Evolutionary conservation across 2,888 invertebrate genomes (phyloP).

Genomic region (Therioaphis trifolii): DNA sequence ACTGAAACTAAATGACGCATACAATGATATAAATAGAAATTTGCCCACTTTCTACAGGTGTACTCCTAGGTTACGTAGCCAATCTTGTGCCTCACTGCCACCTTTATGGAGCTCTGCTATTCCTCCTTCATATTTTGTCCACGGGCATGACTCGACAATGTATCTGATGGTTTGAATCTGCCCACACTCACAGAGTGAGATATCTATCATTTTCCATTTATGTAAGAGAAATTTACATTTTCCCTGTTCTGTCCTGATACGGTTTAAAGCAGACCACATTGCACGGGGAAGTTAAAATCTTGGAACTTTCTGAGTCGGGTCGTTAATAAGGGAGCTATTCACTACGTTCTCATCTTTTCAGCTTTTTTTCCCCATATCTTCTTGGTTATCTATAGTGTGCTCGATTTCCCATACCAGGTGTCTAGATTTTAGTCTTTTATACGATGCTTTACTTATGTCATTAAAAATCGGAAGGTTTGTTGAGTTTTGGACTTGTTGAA

Average conservation of each 20-base stretch:
- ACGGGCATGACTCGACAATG: not conserved
- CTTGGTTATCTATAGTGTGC: not conserved
- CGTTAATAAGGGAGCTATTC: not conserved
- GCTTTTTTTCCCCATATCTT: not conserved
- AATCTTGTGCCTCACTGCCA: too few relatives aligned
- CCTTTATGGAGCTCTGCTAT: too few relatives aligned
- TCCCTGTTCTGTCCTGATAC: too few relatives aligned
- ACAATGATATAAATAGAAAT: too few relatives aligned
- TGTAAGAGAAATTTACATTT: not conserved
- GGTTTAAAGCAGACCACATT: too few relatives aligned
- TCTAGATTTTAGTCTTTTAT: not conserved
- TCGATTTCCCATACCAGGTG: not conserved
- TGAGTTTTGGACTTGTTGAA: too few relatives aligned
- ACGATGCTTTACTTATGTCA: too few relatives aligned
- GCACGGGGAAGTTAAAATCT: too few relatives aligned
- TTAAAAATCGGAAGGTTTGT: constrained; percentile 30
- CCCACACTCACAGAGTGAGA: not conserved
- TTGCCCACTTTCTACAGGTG: too few relatives aligned
- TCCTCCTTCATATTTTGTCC: not conserved
- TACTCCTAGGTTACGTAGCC: too few relatives aligned
- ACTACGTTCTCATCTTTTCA: not conserved
- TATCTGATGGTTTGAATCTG: not conserved
- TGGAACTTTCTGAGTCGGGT: not conserved
- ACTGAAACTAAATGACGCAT: too few relatives aligned
- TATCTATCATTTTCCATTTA: not conserved